Conservation (phyloP, 2,888 invertebrate genomes). For the Leptodirus hochenwartii region DNA sequence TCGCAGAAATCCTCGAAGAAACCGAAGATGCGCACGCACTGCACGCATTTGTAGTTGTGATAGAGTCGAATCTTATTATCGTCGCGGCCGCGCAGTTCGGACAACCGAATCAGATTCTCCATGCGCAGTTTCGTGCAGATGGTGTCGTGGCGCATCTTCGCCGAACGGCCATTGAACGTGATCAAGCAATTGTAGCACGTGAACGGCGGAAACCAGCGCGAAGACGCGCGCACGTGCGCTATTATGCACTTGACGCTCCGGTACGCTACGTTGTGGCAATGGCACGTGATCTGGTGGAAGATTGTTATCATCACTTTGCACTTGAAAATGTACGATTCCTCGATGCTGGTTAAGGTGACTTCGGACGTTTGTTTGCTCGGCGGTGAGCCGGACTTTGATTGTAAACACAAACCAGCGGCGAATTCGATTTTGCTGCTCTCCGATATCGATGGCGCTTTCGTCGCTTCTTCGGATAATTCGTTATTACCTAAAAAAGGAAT, state of each 20-base stretch:
- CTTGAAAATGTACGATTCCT: constrained; percentile 23
- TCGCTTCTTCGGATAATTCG: no score
- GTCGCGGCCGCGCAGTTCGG: constrained; percentile 20
- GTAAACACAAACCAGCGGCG: constrained; percentile 22
- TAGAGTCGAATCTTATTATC: constrained; percentile 23
- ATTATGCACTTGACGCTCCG: constrained; percentile 20
- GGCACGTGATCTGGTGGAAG: constrained; percentile 21
- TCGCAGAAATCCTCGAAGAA: constrained; percentile 23
- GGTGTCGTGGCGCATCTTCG: constrained; percentile 20
- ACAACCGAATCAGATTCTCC: constrained; percentile 19
- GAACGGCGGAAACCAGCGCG: constrained; percentile 35
- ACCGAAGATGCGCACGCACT: constrained; percentile 21
- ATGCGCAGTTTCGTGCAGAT: constrained; percentile 18
- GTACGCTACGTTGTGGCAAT: constrained; percentile 22
- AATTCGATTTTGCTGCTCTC: constrained; percentile 22
- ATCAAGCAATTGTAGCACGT: constrained; percentile 44
- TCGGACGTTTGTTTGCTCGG: constrained; percentile 12
- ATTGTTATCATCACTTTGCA: constrained; percentile 23
- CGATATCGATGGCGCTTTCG: not conserved
- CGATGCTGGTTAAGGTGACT: constrained; percentile 20
- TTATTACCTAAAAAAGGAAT: no score
- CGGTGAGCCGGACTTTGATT: constrained; percentile 16
- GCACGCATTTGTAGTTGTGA: constrained; percentile 23
- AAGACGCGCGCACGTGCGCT: constrained; percentile 22
- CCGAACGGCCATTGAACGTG: constrained; percentile 29